Base-by-base conservation (phyloP, 1,140 invertebrate genomes). In the Drosophila leontia region DNA sequence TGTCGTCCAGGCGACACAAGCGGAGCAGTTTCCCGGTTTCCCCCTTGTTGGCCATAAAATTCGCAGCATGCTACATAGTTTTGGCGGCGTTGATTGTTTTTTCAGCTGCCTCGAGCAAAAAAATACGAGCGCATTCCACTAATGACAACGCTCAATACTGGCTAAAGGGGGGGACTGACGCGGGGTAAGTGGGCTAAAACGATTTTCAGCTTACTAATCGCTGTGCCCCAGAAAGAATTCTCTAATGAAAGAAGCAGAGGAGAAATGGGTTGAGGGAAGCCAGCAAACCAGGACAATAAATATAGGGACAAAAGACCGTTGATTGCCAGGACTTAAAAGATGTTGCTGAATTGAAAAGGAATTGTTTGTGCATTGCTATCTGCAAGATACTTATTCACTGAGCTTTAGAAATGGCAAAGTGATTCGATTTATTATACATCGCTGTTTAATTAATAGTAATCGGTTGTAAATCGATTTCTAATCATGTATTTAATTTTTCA, bases 121-220 rank as follows among this genome's bases (percentile, higher is more conserved):
- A 68, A 60, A 68, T 51, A 42, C 41, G 56, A 77, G 65, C 53
- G 29, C 45, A 44, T 51, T 67, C 62, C 63, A 45, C 75, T 76
- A 77, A 77, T 77, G 75, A 77, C 72, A 77, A 75, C 72, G 41
- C 53, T 55, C 53, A 55, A 51, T 44, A 48, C 26, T 41, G 60
- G 23, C 47, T n/a, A 13, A 19, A 23, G 23, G 13, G 3, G 23
- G 15, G 34, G 5, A 19, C 9, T 29, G n/a, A 9, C 13, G 13
- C 13, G 26, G 50, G 17, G 56, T 63, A 75, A 57, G 42, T 72
- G 72, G 71, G 74, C 61, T 76, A 77, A 77, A 77, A 42, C 75
- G 56, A 69, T 77, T 78, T 68, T 41, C 75, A 69, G 50, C 75
- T 61, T n/a, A 78, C 75, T 78, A 78, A 78, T 78, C 75, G 75